Conservation (phyloP, 2,113 vertebrate genomes). For the Sinocyclocheilus rhinocerous region DNA sequence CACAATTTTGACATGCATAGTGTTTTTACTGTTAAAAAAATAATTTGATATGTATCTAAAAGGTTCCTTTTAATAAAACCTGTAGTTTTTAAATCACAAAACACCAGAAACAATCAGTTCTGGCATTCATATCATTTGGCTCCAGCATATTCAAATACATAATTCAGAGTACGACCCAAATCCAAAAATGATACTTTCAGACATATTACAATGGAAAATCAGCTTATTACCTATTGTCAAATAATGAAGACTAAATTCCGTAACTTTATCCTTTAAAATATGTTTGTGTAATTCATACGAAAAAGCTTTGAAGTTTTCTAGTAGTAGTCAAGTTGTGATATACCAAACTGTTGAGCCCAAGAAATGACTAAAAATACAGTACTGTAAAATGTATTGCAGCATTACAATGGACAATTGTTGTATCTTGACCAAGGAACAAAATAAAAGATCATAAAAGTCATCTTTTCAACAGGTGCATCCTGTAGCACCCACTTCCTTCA, state of each 20-base stretch:
- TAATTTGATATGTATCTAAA: neutral
- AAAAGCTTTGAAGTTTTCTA: neutral
- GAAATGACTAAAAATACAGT: neutral
- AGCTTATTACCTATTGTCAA: neutral
- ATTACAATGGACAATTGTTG: neutral
- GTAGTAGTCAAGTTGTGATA: neutral
- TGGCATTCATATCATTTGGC: neutral
- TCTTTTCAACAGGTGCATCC: conserved; percentile 14
- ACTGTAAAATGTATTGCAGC: neutral
- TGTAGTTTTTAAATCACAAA: neutral
- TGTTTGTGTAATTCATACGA: neutral
- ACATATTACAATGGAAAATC: neutral
- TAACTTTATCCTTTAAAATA: neutral
- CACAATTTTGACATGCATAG: neutral
- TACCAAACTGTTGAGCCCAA: neutral
- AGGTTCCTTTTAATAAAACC: neutral
- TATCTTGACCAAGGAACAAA: conserved; percentile 8
- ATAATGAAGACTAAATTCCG: neutral
- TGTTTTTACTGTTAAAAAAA: neutral
- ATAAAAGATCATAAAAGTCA: neutral
- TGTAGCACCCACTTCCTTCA: conserved; percentile 15
- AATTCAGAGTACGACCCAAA: neutral
- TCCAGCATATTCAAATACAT: neutral
- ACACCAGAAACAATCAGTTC: neutral
- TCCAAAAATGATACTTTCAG: neutral